Evolutionary conservation across 2,888 invertebrate species (phyloP).

Genomic region (Eilema depressum): DNA sequence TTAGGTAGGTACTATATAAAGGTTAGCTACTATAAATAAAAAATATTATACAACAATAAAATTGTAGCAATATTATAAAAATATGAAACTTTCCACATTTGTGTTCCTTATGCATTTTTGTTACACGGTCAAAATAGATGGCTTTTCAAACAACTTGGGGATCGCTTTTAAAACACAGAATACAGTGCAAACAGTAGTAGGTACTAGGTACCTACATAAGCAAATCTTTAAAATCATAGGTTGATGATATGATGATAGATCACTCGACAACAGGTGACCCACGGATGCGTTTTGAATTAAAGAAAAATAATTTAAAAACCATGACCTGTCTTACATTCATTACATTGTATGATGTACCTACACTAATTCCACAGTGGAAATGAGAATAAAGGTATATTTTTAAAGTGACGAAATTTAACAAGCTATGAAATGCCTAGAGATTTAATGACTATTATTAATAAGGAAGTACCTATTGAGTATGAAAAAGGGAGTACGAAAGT

Average conservation of each 20-base stretch:
- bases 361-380: no score
- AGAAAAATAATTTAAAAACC: background rate
- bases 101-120: background rate
- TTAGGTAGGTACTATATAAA: no score
- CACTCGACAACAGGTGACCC: background rate
- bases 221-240: background rate
- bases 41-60: no score
- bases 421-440: no score
- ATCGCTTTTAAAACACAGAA: no score
- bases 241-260: background rate
- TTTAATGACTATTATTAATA: no score
- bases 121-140: no score
- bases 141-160: background rate
- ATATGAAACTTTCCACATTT: background rate
- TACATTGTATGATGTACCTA: no score
- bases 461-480: no score
- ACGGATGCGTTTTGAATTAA: background rate
- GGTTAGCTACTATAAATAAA: background rate
- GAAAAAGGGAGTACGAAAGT: no score
- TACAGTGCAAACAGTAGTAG: background rate
- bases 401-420: background rate
- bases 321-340: background rate
- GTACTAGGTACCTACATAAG: no score
- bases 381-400: background rate
- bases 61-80: background rate